Evolutionary conservation across 2,113 vertebrate species (phyloP).

Genomic region (Pachypanchax playfairii): DNA sequence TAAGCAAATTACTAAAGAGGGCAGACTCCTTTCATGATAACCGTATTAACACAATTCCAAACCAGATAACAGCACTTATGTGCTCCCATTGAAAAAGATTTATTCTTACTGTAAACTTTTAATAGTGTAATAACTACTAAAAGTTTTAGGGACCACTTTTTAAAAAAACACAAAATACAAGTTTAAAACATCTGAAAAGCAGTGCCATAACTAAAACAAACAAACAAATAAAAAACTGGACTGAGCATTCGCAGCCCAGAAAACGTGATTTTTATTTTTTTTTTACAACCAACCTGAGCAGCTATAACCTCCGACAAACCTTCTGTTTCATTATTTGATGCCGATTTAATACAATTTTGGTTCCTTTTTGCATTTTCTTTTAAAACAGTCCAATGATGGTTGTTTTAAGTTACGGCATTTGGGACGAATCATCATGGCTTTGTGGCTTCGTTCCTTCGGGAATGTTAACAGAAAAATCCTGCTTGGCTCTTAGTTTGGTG

Average conservation of each 20-base stretch:
- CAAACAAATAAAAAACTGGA: slow-evolving; percentile 19
- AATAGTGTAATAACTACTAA: not conserved
- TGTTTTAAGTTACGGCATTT: slow-evolving; percentile 32
- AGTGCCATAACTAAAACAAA: slow-evolving; percentile 9
- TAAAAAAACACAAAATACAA: not conserved
- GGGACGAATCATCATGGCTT: slow-evolving; percentile 52
- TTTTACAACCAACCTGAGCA: slow-evolving; percentile 45
- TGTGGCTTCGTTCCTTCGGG: slow-evolving; percentile 44
- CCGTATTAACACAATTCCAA: not conserved
- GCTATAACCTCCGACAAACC: slow-evolving; percentile 47
- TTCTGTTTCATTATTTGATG: slow-evolving; percentile 52
- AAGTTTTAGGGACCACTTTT: not conserved
- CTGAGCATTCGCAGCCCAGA: slow-evolving; percentile 13
- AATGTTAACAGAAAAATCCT: slow-evolving; percentile 25
- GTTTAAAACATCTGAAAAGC: slow-evolving; percentile 8
- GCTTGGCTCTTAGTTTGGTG: slow-evolving; percentile 54
- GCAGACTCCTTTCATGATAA: not conserved
- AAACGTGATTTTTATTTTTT: too few species aligned
- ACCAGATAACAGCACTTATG: slow-evolving; percentile 7
- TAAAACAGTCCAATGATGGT: slow-evolving; percentile 34
- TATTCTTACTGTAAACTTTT: not conserved
- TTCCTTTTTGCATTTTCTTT: slow-evolving; percentile 25
- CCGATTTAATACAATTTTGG: slow-evolving; percentile 26
- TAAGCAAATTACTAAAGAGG: slow-evolving; percentile 15
- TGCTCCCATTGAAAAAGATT: not conserved